Evolutionary conservation across 2,113 vertebrate species (phyloP), one percentile per base, ranked within the genome.

Genomic region (Catagonus wagneri): DNA sequence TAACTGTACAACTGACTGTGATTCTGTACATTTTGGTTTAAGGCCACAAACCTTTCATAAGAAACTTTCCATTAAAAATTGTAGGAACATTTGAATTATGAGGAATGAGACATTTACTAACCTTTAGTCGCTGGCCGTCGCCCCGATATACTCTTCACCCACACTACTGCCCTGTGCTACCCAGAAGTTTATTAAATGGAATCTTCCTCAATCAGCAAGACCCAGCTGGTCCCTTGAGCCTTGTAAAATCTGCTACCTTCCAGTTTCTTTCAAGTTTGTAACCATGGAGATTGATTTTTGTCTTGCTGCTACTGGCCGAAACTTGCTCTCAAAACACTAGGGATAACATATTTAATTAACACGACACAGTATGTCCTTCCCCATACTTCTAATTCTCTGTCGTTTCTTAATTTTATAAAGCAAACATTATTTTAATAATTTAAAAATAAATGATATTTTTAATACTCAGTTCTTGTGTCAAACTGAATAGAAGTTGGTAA

Each of bases 331-430:
- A 69, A 7, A 89, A 44, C 1, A 27, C 15, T 4, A 72, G 16
- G 17, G 8, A 17, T 34, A 11, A 56, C 1, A 16, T 34, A 60
- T 36, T 54, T 34, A n/a, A 52, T 12, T 17, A 23, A 69, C 6
- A 58, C 10, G 16, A 6, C 32, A 14, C 0, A 5, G 23, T 58
- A 2, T 71, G 3, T 17, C 27, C 29, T 92, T 29, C 32, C 13
- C 9, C 16, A 44, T 27, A 22, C 17, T 56, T 83, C 39, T 39
- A 22, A 34, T 60, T 89, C 15, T 68, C 23, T 83, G 17, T 20
- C 4, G n/a, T 44, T 68, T 89, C 34, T 85, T 79, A 68, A 58
- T 84, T 89, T 89, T 78, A 44, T 83, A 79, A 89, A 92, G 60
- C 80, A 34, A 75, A 44, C 13, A 39, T 29, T 19, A 65, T n/a